Percentiles rank a stretch among this genome's conserved stretches.
Conservation (phyloP, 2,113 vertebrate species). For the Megaceryle torquata region DNA sequence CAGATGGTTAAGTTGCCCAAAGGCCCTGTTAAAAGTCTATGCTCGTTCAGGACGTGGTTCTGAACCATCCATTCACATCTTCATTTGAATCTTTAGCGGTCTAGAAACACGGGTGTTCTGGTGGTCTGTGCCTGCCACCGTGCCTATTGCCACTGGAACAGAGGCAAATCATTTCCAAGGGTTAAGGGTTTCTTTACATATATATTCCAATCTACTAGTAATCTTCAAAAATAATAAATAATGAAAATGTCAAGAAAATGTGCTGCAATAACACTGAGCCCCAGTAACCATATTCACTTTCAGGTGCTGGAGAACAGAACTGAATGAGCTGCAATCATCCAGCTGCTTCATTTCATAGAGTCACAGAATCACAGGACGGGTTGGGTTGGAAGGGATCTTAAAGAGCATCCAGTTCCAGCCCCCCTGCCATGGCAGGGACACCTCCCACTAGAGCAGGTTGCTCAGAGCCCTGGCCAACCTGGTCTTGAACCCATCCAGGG, state of each 20-base stretch:
- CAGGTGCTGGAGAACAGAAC: background rate
- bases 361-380: no score
- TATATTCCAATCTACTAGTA: background rate
- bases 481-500: no score
- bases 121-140: rapidly evolving
- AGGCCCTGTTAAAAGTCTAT: background rate
- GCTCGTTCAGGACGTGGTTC: background rate
- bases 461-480: no score
- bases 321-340: background rate
- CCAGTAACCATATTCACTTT: background rate
- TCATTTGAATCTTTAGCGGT: background rate
- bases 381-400: no score
- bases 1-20: background rate
- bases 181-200: background rate
- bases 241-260: background rate
- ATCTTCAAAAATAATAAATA: background rate
- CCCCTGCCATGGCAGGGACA: no score
- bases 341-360: background rate
- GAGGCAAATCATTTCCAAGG: background rate
- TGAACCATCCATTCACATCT: no score
- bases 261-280: background rate
- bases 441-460: no score
- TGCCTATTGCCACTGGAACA: background rate
- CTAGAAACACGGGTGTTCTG: background rate
- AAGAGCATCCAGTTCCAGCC: no score